Base-by-base conservation (phyloP, 2,797 vertebrate species). In the Spinus olivaceus region DNA sequence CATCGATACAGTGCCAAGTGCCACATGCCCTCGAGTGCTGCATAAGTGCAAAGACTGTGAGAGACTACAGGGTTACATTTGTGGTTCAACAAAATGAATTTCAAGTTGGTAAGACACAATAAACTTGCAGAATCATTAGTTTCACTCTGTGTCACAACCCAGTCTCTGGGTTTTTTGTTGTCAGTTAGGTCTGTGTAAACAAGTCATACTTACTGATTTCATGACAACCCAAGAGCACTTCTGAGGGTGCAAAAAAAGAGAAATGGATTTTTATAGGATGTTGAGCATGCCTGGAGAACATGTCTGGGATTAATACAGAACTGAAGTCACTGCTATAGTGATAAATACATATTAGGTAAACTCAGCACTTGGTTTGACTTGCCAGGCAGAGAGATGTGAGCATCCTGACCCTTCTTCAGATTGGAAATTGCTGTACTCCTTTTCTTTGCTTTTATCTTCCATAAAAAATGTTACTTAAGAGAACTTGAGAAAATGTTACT, bases 11-110 rank as follows among this genome's bases (percentile, higher is more conserved):
- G 4, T 98, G 97, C 10, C 2, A 49, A 14, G 53, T 3, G 8
- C 59, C 16, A 14, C 90, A 77, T 18, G 1, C 7, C 17, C 95
- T 98, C 5, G 30, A 79, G 37, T 98, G 98, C 88, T 98, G 98
- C 23, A 20, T 97, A 30, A 41, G n/a, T 10, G 92, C 81, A 6
- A 15, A 72, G 13, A 39, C 53, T 1, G 2, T 0, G 3, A 57
- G 35, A 69, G 8, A 93, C 33, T 98, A 98, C 69, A 22, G 0
- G 1, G 97, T 98, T 6, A 86, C 5, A 2, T 96, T 98, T 20
- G 19, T 80, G 5, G 28, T 91, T 56, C 41, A 32, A 12, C 17
- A 81, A 27, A 30, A 15, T 0, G 28, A 49, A 35, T 70, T 84
- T 89, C 30, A 1, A 12, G 49, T n/a, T 37, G 96, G 98, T 98